Evolutionary conservation across 2,113 vertebrate genomes (phyloP).

Genomic region (Climacteris rufus): DNA sequence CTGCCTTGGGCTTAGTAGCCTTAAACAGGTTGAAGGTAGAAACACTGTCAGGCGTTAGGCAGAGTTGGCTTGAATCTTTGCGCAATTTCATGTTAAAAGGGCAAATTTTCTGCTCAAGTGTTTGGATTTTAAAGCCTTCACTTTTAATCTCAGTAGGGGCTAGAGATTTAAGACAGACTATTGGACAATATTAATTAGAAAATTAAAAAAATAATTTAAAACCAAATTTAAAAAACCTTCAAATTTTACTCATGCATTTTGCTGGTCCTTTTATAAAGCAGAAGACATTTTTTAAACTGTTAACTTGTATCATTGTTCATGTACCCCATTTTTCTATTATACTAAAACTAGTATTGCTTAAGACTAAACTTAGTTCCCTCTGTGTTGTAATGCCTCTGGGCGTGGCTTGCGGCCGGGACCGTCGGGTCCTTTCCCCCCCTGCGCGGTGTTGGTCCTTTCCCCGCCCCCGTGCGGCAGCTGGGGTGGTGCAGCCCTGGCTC

Average conservation of each 20-base stretch:
- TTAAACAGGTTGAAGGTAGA: background rate
- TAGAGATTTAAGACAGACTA: background rate
- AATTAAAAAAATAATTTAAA: background rate
- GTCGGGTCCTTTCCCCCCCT: too few relatives aligned
- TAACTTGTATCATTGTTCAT: background rate
- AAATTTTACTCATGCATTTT: background rate
- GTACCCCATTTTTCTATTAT: background rate
- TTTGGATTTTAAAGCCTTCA: background rate
- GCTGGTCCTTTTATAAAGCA: background rate
- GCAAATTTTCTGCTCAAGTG: background rate
- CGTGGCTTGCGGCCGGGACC: too few relatives aligned
- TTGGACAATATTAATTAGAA: background rate
- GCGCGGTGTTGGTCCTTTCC: too few relatives aligned
- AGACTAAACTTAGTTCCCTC: background rate
- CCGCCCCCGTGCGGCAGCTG: too few relatives aligned
- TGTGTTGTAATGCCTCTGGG: too few relatives aligned
- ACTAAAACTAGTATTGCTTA: background rate
- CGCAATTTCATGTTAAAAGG: background rate
- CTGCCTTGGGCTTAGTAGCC: background rate
- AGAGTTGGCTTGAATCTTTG: background rate
- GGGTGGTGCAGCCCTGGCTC: too few relatives aligned
- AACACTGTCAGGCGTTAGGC: background rate
- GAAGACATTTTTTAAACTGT: background rate
- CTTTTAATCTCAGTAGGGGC: background rate
- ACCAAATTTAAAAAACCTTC: background rate